phyloP scores from a whole-genome alignment of 2,113 vertebrate genomes.

The Pithys albifrons region DNA sequence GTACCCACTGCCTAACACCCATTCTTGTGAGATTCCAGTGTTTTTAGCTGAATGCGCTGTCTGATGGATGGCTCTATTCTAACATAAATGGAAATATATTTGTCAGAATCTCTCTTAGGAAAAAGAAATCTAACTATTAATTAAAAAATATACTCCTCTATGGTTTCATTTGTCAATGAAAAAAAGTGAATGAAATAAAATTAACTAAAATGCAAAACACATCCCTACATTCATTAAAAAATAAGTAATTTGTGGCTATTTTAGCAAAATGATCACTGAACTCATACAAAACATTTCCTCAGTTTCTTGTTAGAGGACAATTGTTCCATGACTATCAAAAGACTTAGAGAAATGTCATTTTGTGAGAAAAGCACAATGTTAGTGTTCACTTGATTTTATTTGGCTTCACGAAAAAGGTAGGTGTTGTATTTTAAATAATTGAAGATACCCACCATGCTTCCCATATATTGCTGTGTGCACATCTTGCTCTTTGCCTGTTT shows the following conservation, averaged over 20 bases:
- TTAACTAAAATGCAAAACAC: background rate
- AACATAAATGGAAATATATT: background rate
- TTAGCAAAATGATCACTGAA: slow-evolving; percentile 1
- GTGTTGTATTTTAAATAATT: background rate
- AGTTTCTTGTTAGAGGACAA: background rate
- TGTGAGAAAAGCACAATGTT: background rate
- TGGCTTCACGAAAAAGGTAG: background rate
- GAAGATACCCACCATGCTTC: background rate
- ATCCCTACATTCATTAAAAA: background rate
- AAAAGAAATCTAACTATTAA: background rate
- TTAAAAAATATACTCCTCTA: background rate
- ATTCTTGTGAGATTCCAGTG: background rate
- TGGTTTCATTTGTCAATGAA: background rate
- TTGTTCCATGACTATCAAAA: background rate
- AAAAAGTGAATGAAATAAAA: background rate
- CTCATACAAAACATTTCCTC: background rate
- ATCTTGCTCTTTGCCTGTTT: background rate
- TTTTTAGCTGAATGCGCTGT: background rate
- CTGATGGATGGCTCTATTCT: background rate
- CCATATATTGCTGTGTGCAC: background rate
- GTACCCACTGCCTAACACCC: background rate
- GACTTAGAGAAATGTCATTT: background rate
- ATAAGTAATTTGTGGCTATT: background rate
- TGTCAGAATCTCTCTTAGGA: background rate
- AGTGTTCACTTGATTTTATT: background rate